These are phyloP conservation scores for Thalassophryne amazonica DNA, from an alignment of 2,797 vertebrate genomes.

Conservation along the genomic window DNA sequence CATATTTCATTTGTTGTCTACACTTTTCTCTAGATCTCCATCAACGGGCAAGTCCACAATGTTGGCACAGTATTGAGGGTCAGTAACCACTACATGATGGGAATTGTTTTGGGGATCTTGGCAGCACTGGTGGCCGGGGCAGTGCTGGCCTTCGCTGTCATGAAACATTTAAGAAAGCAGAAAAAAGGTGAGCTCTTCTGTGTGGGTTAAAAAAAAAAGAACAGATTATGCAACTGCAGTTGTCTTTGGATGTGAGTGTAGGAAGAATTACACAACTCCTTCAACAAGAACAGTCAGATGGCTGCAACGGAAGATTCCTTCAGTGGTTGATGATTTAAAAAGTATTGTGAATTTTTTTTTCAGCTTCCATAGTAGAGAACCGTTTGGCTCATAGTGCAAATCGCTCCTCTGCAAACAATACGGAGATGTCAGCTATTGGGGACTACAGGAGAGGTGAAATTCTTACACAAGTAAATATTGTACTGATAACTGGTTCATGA, in stretches of 20 bases:
- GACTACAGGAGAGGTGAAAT: constrained; percentile 80
- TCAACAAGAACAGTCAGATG: constrained; percentile 55
- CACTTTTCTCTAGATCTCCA: constrained; percentile 79
- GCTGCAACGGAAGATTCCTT: constrained; percentile 8
- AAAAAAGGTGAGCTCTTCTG: constrained; percentile 75
- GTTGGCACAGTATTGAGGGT: constrained; percentile 82
- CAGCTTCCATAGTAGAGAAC: constrained; percentile 71
- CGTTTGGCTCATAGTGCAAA: constrained; percentile 63
- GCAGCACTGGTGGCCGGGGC: constrained; percentile 78
- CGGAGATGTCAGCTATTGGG: constrained; percentile 67
- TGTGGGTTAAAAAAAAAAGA: constrained; percentile 42
- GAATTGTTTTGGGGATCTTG: constrained; percentile 80
- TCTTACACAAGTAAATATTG: neutral
- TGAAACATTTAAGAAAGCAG: constrained; percentile 81
- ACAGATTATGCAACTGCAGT: constrained; percentile 28
- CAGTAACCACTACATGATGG: constrained; percentile 78
- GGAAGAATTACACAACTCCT: constrained; percentile 25
- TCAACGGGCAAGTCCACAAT: constrained; percentile 78
- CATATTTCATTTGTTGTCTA: neutral
- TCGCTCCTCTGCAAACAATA: constrained; percentile 52
- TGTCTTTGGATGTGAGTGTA: neutral
- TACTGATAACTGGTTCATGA: neutral
- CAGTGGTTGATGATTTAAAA: constrained; percentile 54
- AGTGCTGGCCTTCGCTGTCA: constrained; percentile 70
- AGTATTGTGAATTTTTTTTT: constrained; percentile 50